Base-by-base conservation (phyloP, 2,797 vertebrate species). In the Dermochelys coriacea region DNA sequence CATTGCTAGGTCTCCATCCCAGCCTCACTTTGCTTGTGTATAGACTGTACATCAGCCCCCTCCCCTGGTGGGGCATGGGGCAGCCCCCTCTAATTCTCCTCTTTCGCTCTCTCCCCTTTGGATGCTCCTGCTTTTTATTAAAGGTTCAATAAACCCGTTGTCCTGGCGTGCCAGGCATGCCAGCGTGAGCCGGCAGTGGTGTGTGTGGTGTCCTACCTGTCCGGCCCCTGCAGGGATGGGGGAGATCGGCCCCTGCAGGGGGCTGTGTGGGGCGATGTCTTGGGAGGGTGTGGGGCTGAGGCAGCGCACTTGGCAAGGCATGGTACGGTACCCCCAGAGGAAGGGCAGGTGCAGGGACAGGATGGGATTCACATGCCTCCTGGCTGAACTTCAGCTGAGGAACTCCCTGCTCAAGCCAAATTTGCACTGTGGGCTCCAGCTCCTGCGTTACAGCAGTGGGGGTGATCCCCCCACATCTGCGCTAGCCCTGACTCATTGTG, bases 281-380 rank as follows among this genome's bases (percentile, higher is more conserved):
- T 34, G 61, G 59, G 34, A 18, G 34, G 31, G 18, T 9, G 2
- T 59, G 57, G 57, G 57, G 57, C 57, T 55, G 18, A 25, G 54
- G 54, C 57, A 29, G 57, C 10, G 19, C 41, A 41, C 12, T 31
- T 6, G 57, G 25, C 15, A 14, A 61, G 64, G n/a, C 9, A 3
- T 10, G n/a, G 18, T 19, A 21, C 3, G 34, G 64, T 10, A 6
- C n/a, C 5, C n/a, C 6, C 15, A 2, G 34, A 11, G 34, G n/a
- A 37, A 37, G 64, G 19, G 64, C n/a, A 19, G 64, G n/a, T 9
- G n/a, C n/a, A 31, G 57, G 29, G 57, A 6, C 27, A 15, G 59
- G 59, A 16, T 34, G 19, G 64, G 64, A 15, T 59, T 27, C 5
- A 12, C 55, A 11, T 10, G 1, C 12, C 12, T 5, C 27, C 57